Conservation (phyloP, 2,797 vertebrate genomes). For the Myotis daubentonii region DNA sequence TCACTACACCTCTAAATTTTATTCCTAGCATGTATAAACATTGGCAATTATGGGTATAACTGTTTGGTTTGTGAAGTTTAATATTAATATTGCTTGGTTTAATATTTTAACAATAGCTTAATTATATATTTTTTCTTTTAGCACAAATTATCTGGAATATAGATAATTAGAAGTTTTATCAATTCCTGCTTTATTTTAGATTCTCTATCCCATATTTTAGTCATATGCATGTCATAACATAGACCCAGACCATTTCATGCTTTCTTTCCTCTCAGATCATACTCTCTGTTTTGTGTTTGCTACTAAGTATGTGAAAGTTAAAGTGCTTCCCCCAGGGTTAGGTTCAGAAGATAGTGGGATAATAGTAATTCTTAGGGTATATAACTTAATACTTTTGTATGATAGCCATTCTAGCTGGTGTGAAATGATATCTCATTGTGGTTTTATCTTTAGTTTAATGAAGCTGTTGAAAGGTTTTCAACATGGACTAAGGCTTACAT, state of each 20-base stretch:
- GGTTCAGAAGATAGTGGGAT: neutral
- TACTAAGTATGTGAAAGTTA: neutral
- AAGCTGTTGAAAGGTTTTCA: neutral
- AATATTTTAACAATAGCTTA: slow-evolving; percentile 10
- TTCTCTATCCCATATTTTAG: neutral
- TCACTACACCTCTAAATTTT: neutral
- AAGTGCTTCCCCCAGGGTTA: neutral
- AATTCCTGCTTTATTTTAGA: neutral
- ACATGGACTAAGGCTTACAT: neutral
- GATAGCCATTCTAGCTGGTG: neutral
- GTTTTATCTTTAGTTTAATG: neutral
- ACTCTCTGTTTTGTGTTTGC: neutral
- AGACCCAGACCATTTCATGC: neutral
- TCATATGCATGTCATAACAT: neutral
- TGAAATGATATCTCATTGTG: neutral
- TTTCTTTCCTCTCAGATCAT: neutral
- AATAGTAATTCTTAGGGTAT: neutral
- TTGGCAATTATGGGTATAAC: neutral
- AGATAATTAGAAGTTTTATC: neutral
- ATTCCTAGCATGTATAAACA: neutral
- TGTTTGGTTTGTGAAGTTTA: neutral
- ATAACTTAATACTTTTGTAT: neutral
- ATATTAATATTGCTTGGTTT: neutral
- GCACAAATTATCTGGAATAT: neutral
- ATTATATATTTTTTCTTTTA: slow-evolving; percentile 39